phyloP scores from a whole-genome alignment of 2,888 invertebrate species.

The Oxystoma pomonae region DNA sequence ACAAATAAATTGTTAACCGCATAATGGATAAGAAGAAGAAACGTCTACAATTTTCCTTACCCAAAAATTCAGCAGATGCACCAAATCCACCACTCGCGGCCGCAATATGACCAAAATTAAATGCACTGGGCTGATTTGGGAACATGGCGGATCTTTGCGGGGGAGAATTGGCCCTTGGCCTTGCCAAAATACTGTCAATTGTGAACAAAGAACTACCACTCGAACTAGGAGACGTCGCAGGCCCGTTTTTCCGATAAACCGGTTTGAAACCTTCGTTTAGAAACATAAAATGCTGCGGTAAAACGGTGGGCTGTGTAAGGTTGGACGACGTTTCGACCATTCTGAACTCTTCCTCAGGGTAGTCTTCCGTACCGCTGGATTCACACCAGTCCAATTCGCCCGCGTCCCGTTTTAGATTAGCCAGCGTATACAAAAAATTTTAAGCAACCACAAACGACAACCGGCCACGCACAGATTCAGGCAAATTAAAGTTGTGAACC shows the following conservation, averaged over 20 bases:
- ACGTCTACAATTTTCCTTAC: constrained; percentile 56
- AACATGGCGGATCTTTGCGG: constrained; percentile 52
- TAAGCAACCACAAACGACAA: constrained; percentile 13
- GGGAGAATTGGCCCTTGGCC: constrained; percentile 55
- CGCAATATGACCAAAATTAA: constrained; percentile 60
- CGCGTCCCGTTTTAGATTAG: constrained; percentile 43
- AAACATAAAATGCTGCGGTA: constrained; percentile 36
- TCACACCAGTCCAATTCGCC: constrained; percentile 44
- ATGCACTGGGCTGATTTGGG: constrained; percentile 48
- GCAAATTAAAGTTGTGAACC: constrained; percentile 24
- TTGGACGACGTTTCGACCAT: constrained; percentile 44
- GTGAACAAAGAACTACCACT: constrained; percentile 67
- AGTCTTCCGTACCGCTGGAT: constrained; percentile 37
- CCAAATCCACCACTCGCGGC: constrained; percentile 62
- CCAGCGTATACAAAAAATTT: constrained; percentile 37
- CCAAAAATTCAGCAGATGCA: constrained; percentile 67
- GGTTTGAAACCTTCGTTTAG: constrained; percentile 47
- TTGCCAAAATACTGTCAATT: constrained; percentile 80
- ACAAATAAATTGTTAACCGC: no score
- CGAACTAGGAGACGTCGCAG: constrained; percentile 34
- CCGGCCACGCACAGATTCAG: constrained; percentile 19
- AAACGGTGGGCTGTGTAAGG: constrained; percentile 25
- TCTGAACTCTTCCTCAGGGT: constrained; percentile 36
- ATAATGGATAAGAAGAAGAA: no score
- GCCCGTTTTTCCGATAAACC: constrained; percentile 34